Conservation (phyloP, 1,140 invertebrate genomes). For the Eumaeus atala region DNA sequence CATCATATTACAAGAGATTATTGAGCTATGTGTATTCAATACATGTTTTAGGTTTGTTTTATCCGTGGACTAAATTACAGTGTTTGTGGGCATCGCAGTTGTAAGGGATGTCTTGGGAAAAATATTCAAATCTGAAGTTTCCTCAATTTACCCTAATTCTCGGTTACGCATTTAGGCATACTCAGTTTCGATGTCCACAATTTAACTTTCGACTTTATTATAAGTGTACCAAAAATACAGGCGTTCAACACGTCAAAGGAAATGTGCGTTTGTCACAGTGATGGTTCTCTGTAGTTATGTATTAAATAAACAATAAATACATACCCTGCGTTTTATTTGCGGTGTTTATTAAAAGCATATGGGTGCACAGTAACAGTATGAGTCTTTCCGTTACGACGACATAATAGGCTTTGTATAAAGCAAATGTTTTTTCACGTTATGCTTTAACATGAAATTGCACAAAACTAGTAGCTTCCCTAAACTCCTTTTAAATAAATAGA, state of each 20-base stretch:
- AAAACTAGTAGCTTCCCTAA: no score
- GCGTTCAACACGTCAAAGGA: slow-evolving; percentile 16
- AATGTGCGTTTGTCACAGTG: slow-evolving; percentile 28
- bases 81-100: slow-evolving; percentile 16
- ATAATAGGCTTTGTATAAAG: no score
- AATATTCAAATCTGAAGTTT: no score
- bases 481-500: no score
- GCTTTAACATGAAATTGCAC: no score
- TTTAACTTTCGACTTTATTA: slow-evolving; percentile 19
- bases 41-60: slow-evolving; percentile 2
- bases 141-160: no score
- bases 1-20: not conserved
- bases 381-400: no score
- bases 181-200: slow-evolving; percentile 18
- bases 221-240: slow-evolving; percentile 62
- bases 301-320: slow-evolving; percentile 64
- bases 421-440: no score
- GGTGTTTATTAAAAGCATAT: no score
- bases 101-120: no score
- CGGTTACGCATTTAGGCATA: not conserved
- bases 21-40: slow-evolving; percentile 12
- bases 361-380: no score
- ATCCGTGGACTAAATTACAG: not conserved
- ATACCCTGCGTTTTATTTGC: slow-evolving; percentile 9
- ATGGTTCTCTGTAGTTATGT: slow-evolving; percentile 67